Evolutionary conservation across 2,113 vertebrate species (phyloP).

Genomic region (Centropus bengalensis): DNA sequence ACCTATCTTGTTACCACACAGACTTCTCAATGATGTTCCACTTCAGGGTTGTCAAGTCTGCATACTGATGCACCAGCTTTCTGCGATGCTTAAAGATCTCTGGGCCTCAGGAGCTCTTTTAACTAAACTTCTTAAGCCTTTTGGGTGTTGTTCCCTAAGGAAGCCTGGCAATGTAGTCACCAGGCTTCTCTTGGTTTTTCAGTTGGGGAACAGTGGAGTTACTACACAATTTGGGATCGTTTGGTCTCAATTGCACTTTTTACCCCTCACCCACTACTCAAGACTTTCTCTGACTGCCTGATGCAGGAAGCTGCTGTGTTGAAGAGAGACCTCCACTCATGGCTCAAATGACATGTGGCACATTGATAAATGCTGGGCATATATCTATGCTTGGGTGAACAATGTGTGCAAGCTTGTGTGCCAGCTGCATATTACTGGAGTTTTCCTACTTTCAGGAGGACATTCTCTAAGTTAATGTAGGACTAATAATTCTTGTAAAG

Average conservation of each 20-base stretch:
- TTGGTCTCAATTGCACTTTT: background rate
- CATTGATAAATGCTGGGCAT: background rate
- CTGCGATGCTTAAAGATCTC: background rate
- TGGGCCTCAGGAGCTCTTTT: background rate
- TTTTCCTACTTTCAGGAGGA: background rate
- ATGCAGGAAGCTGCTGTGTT: background rate
- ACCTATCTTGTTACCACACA: background rate
- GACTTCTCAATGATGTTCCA: background rate
- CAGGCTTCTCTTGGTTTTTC: background rate
- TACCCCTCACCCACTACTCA: background rate
- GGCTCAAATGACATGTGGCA: background rate
- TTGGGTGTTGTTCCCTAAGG: background rate
- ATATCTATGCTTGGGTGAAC: background rate
- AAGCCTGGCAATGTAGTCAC: background rate
- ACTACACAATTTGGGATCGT: background rate
- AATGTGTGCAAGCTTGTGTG: background rate
- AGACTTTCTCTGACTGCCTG: background rate
- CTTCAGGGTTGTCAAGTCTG: background rate
- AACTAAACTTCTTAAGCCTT: background rate
- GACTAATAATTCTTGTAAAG: background rate
- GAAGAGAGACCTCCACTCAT: background rate
- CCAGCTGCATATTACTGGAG: background rate
- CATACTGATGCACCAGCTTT: background rate
- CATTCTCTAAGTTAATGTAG: background rate
- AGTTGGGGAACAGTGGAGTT: background rate